Evolutionary conservation across 2,797 vertebrate genomes (phyloP), one percentile per base, ranked within the genome.

Genomic region (Todus mexicanus): DNA sequence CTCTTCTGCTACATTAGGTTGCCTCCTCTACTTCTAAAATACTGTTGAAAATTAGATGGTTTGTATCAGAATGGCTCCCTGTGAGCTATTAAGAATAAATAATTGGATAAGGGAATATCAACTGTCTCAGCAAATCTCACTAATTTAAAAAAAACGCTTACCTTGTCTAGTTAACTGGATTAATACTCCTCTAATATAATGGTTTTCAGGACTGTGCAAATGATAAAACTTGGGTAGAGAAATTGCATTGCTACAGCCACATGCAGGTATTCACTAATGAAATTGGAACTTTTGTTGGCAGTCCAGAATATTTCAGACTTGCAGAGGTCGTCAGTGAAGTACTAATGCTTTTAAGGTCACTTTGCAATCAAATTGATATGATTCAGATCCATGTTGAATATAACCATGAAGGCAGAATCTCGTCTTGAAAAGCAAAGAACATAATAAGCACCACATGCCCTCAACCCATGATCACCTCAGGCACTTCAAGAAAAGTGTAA

Each of bases 31-130:
- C 68, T 92, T 96, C 48, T 84, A 84, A 93, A 66, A 82, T 64
- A 56, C 23, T 92, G 92, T 72, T 50, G 54, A 93, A 97, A 95
- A 93, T 92, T 60, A 90, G 26, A 31, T 87, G 15, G 61, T 92
- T 93, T 63, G 23, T 92, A 80, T 79, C 72, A 92, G 87, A 94
- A 82, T 38, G 63, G 51, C 91, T 95, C 51, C 56, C 68, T 95
- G 38, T 54, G 87, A 94, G 22, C 54, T 93, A 79, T 94, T 96
- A 93, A 70, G 94, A 92, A 96, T 94, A 96, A 96, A 95, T 96
- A 91, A 96, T 87, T 82, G 64, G 65, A 71, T 89, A 93, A 84
- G 68, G 87, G 79, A 95, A 69, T 96, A 95, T 90, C 63, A 86
- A 68, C 35, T 94, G 45, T 50, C 71, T 95, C 8, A 63, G 57